Evolutionary conservation across 2,888 invertebrate species (phyloP), one percentile per base, ranked within the genome.

Genomic region (Apeira syringaria): DNA sequence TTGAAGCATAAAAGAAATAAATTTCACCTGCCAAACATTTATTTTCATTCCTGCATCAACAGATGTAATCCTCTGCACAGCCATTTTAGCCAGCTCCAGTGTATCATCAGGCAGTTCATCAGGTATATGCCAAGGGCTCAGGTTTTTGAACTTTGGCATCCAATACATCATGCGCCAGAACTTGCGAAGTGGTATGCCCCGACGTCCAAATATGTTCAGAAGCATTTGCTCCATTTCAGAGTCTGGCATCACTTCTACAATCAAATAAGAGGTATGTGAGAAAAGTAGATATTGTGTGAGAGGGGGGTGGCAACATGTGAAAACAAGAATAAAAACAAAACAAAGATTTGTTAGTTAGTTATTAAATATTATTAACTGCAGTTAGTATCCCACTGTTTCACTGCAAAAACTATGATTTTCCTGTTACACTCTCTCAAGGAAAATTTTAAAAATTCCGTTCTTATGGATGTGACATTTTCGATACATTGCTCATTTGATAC

Each of bases 141-240:
- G 77, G 70, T 98, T 94, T 69, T 94, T 96, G 71, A 99, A 97
- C 77, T 99, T 99, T 0, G 99, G 98, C 94, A 95, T 94, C 96
- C 96, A 96, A 64, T 96, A 96, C 93, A 95, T 92, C 94, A 96
- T 95, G 6, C 95, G 89, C 94, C 95, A 94, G 65, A 91, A 94
- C 65, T 94, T 95, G 39, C 95, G 86, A 3, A 95, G 69, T 0
- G 95, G 95, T 66, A 92, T 91, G 0, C 95, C 95, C 53, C 93
- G 87, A 11, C 84, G 84, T 0, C 99, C 99, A 82, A 99, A 99
- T 31, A 95, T 92, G 64, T 95, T 96, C 1, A 94, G 65, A 5
- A 99, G 82, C 79, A 97, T 94, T 36, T 92, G 90, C 68, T 98
- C 95, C 89, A 97, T 93, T 81, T 99, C 98, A 43, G 92, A 90